A percentile compares a stretch with the other conserved stretches of the same genome.
Evolutionary conservation across 2,797 vertebrate genomes (phyloP).

Genomic region (Artibeus jamaicensis): DNA sequence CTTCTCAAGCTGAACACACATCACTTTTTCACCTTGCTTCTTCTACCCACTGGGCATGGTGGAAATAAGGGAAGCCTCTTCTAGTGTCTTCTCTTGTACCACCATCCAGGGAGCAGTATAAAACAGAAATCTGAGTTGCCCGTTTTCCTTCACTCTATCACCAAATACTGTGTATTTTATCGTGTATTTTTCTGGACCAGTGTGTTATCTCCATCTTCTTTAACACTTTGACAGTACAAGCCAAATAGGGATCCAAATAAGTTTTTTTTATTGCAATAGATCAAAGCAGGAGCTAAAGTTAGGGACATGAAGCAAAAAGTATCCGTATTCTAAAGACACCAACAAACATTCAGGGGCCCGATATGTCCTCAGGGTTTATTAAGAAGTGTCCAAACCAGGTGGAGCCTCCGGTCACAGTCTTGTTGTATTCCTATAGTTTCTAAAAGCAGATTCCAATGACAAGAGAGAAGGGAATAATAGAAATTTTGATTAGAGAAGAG

Average conservation of each 20-base stretch:
- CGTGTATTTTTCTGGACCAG: not conserved
- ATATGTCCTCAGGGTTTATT: not conserved
- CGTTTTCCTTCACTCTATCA: not conserved
- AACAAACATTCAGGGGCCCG: not conserved
- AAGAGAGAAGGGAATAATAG: not conserved
- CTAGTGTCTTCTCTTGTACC: not conserved
- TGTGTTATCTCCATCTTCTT: not conserved
- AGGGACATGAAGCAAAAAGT: not conserved
- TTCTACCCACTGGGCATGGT: not conserved
- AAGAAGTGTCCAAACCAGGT: not conserved
- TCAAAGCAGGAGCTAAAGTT: not conserved
- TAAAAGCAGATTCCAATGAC: not conserved
- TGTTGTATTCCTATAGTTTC: not conserved
- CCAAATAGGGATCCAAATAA: not conserved
- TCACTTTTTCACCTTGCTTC: not conserved
- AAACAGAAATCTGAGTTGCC: not conserved
- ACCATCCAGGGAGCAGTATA: too few relatives aligned
- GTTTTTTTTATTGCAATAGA: not conserved
- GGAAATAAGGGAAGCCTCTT: not conserved
- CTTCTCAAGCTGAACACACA: not conserved
- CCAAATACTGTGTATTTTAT: not conserved
- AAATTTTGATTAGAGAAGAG: not conserved
- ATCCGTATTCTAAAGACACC: not conserved
- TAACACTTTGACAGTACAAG: not conserved
- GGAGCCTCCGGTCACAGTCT: not conserved